A percentile compares a stretch with the other conserved stretches of the same genome.
Evolutionary conservation across 2,113 vertebrate species (phyloP).

Genomic region (Sceloporus undulatus): DNA sequence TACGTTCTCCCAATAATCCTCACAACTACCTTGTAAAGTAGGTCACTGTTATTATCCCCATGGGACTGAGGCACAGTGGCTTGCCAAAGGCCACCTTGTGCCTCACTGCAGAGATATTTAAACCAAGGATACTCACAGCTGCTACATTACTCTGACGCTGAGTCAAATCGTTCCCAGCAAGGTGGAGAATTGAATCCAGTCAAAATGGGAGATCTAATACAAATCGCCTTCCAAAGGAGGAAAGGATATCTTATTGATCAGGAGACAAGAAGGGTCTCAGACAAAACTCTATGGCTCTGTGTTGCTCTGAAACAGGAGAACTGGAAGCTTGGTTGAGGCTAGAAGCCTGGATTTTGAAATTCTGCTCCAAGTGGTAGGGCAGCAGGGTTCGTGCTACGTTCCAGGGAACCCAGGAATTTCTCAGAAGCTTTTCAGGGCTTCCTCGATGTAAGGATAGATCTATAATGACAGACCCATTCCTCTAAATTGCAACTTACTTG

Average conservation of each 20-base stretch:
- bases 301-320: neutral
- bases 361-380: neutral
- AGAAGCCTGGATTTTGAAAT: neutral
- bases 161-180: conserved; percentile 8
- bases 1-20: conserved; percentile 19
- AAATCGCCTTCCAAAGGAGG: neutral
- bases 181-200: neutral
- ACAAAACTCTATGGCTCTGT: neutral
- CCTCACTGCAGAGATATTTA: neutral
- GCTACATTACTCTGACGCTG: neutral
- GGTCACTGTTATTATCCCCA: conserved; percentile 23
- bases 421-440: neutral
- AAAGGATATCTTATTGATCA: neutral
- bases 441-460: neutral
- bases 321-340: neutral
- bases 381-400: neutral
- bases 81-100: neutral
- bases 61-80: neutral
- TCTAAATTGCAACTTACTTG: neutral
- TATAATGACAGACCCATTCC: neutral
- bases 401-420: neutral
- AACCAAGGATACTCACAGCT: neutral
- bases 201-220: neutral
- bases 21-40: conserved; percentile 20
- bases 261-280: neutral